phyloP scores from a whole-genome alignment of 2,113 vertebrate genomes.

The Dromas ardeola region DNA sequence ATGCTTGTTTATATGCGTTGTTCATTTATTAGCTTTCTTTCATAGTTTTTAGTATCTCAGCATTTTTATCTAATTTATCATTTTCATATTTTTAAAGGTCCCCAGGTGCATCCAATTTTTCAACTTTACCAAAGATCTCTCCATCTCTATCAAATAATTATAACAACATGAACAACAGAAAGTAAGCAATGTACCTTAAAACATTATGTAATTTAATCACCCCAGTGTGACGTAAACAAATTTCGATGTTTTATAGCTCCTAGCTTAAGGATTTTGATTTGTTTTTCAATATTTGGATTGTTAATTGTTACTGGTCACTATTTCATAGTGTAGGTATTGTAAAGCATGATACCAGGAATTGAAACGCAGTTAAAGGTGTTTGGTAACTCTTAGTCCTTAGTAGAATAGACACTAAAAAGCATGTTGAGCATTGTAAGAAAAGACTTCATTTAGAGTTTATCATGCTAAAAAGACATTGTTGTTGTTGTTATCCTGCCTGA shows the following conservation, averaged over 20 bases:
- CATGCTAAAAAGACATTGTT: background rate
- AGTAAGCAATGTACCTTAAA: slow-evolving; percentile 90
- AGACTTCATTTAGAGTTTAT: background rate
- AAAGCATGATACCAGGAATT: background rate
- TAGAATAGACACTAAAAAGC: background rate
- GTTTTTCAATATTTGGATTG: slow-evolving; percentile 32
- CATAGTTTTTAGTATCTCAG: slow-evolving; percentile 70
- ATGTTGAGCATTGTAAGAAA: background rate
- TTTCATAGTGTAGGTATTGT: background rate
- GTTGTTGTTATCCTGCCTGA: background rate
- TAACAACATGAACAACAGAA: slow-evolving; percentile 99
- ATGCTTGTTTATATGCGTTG: slow-evolving; percentile 69
- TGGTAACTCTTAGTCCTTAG: background rate
- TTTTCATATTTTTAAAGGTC: slow-evolving; percentile 98
- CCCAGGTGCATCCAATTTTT: slow-evolving; percentile 98
- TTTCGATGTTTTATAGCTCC: slow-evolving; percentile 36
- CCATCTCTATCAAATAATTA: slow-evolving; percentile 99
- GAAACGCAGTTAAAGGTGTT: background rate
- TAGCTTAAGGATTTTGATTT: slow-evolving; percentile 54
- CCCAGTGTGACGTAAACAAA: slow-evolving; percentile 48
- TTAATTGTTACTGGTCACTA: slow-evolving; percentile 30
- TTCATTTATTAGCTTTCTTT: slow-evolving; percentile 75
- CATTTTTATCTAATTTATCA: slow-evolving; percentile 81
- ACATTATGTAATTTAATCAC: slow-evolving; percentile 66
- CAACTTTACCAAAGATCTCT: slow-evolving; percentile 99